phyloP scores from a whole-genome alignment of 2,113 vertebrate genomes.

The Indri indri region DNA sequence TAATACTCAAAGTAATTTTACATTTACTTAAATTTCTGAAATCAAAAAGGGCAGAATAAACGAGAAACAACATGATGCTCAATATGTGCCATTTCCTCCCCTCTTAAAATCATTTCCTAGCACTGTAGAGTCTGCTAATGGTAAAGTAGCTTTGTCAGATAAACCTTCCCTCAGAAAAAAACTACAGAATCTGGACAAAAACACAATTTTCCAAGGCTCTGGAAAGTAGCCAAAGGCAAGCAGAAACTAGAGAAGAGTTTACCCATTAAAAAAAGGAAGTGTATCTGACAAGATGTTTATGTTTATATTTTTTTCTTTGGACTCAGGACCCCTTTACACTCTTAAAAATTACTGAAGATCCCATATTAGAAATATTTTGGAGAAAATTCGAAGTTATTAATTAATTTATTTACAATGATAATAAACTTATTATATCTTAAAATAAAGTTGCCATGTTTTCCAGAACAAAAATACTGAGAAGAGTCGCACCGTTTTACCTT shows the following conservation, averaged over 20 bases:
- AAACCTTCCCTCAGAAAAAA: background rate
- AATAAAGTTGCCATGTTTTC: background rate
- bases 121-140: background rate
- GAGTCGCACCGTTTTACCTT: background rate
- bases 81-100: background rate
- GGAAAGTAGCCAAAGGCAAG: background rate
- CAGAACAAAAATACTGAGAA: background rate
- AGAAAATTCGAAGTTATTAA: background rate
- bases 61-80: background rate
- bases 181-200: background rate
- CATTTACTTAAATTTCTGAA: background rate
- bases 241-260: background rate
- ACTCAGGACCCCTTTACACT: background rate
- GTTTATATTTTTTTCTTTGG: background rate
- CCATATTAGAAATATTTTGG: background rate
- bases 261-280: background rate
- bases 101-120: constrained; percentile 7
- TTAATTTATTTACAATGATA: background rate
- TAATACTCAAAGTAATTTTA: constrained; percentile 20
- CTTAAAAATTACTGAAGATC: background rate
- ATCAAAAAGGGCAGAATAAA: background rate
- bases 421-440: background rate
- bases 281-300: background rate
- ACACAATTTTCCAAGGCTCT: background rate
- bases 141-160: background rate